Percentiles rank a stretch among this genome's conserved stretches.
phyloP scores from a whole-genome alignment of 2,797 vertebrate genomes.

The Otus scops region DNA sequence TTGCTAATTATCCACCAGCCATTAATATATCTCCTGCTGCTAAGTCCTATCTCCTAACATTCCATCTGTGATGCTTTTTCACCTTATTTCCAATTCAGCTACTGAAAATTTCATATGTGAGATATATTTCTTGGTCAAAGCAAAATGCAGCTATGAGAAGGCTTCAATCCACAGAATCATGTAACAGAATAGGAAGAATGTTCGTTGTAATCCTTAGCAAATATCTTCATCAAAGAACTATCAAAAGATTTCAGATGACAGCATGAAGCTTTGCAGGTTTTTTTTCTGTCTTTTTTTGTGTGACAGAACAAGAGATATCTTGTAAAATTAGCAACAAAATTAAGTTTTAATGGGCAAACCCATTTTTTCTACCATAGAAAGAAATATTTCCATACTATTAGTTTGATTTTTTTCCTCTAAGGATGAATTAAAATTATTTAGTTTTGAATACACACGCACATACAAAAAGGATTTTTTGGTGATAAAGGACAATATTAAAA shows the following conservation, averaged over 20 bases:
- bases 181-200: neutral
- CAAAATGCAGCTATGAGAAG: neutral
- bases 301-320: neutral
- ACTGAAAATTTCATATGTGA: slow-evolving; percentile 30
- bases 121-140: slow-evolving; percentile 1
- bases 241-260: neutral
- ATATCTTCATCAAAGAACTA: neutral
- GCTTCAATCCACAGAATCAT: neutral
- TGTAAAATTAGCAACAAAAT: neutral
- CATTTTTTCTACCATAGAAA: neutral
- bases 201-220: neutral
- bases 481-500: neutral
- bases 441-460: neutral
- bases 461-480: neutral
- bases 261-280: neutral
- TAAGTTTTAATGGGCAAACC: neutral
- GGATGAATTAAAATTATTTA: slow-evolving; percentile 10
- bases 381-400: neutral
- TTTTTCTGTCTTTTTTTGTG: neutral
- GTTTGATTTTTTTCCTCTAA: neutral
- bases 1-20: slow-evolving; percentile 55
- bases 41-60: neutral
- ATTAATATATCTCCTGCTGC: slow-evolving; percentile 49
- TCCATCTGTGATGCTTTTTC: slow-evolving; percentile 37
- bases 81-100: slow-evolving; percentile 44